These are phyloP conservation scores for Eupsittula cactorum DNA, from an alignment of 2,113 vertebrate species.

Conservation along the genomic window DNA sequence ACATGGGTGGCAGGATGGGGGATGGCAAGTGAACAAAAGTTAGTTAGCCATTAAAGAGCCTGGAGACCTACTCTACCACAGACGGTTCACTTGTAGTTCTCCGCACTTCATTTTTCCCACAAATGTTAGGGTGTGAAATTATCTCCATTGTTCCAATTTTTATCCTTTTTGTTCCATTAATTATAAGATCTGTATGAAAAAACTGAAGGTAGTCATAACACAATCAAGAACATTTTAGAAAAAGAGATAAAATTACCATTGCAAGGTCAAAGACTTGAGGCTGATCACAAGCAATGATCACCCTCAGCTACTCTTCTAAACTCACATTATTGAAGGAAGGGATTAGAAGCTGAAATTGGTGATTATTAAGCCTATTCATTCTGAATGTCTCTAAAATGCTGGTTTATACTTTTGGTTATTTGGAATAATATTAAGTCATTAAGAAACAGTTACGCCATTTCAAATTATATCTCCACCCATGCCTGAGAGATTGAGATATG, in stretches of 20 bases:
- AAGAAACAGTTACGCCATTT: neutral
- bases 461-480: neutral
- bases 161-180: neutral
- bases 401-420: neutral
- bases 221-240: neutral
- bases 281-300: neutral
- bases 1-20: accelerated
- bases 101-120: neutral
- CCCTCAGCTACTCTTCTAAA: neutral
- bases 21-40: neutral
- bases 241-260: neutral
- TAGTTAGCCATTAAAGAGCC: neutral
- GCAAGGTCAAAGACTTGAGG: neutral
- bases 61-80: neutral
- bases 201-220: neutral
- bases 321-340: neutral
- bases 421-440: neutral
- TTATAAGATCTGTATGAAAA: neutral
- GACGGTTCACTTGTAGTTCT: neutral
- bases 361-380: neutral
- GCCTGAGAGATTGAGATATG: neutral
- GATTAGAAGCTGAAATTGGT: neutral
- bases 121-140: neutral
- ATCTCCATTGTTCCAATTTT: neutral
- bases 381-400: neutral